Base-by-base conservation (phyloP, 2,888 invertebrate genomes). In the Osmoderma eremita region DNA sequence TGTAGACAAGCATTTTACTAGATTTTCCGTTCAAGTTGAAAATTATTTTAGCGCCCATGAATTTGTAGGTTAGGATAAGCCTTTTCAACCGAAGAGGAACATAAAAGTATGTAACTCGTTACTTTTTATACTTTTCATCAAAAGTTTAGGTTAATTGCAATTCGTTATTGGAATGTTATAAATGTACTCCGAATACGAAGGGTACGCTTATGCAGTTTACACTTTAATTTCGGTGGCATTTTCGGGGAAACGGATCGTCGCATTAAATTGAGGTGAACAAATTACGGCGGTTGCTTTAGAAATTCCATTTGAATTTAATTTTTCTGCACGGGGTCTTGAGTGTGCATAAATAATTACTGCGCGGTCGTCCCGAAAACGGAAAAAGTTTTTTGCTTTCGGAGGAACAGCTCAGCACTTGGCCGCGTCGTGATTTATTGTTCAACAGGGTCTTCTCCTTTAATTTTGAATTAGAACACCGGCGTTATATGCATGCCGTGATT, bases 241-340 rank as follows among this genome's bases (percentile, higher is more conserved):
- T 48, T 17, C 17, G 36, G n/a, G 45, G n/a, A 45, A 61, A 45
- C 30, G 30, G 45, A 61, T 61, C 45, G 58, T 45, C 22, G 58
- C 45, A 61, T 45, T 61, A 61, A 61, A 48, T 61, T 45, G 58
- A 61, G 58, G 58, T 61, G 30, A 61, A 61, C 58, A 61, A 61
- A 61, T 61, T 61, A 61, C 45, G 45, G 24, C 30, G 45, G 58
- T 48, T 45, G 56, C 30, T 30, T 30, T 18, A 36, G 45, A 48
- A 61, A 45, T 61, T 61, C 58, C 20, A 48, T 61, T 61, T 30
- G 58, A 61, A 61, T 61, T 61, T 61, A 61, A 61, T 61, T 61
- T 45, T 61, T 61, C 45, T 17, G 45, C 17, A 8, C 48, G 30
- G 58, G 42, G 30, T 36, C 58, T 45, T 61, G 58, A 61, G 58